Evolutionary conservation across 1,140 invertebrate genomes (phyloP), one percentile per base, ranked within the genome.

Genomic region (Manduca sexta): DNA sequence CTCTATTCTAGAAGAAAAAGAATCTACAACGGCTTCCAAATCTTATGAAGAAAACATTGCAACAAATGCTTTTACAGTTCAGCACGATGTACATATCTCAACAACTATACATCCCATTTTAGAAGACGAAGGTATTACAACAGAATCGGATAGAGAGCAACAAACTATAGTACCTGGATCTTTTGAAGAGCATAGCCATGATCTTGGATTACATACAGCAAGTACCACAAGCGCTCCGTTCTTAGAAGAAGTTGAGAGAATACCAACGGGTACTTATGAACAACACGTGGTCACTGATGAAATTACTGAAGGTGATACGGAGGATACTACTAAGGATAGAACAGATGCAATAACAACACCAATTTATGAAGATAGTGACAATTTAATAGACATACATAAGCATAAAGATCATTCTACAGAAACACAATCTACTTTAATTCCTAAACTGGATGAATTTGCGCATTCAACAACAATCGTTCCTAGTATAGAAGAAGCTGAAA

Each of bases 261-360:
- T 54, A 49, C 50, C 49, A 11, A 59, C 52, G 8, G 51, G 50
- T 48, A 30, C 21, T 13, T 21, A 43, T 11, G 51, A 44, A 50
- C 21, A 38, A 48, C 29, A 41, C 11, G 1, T 30, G 26, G 40
- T 31, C 12, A 48, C 40, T 26, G 40, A 53, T 13, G 30, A 41
- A 21, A 14, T 44, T 8, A 17, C 18, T 44, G 37, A 42, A 42
- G 45, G 33, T 10, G 37, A 49, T 21, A 1, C 21, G 1, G 10
- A 15, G 14, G 21, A 31, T 29, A n/a, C 26, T 30, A 3, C 17
- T 40, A 40, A 40, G 15, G 8, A 26, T 26, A 26, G 8, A 8
- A 8, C 21, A 5, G 21, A 26, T 26, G 4, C 8, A 8, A 26
- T 8, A 3, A 26, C 21, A 26, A 5, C 21, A 26, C 21, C 21